Evolutionary conservation across 2,113 vertebrate species (phyloP).

Genomic region (Melanerpes aurifrons): DNA sequence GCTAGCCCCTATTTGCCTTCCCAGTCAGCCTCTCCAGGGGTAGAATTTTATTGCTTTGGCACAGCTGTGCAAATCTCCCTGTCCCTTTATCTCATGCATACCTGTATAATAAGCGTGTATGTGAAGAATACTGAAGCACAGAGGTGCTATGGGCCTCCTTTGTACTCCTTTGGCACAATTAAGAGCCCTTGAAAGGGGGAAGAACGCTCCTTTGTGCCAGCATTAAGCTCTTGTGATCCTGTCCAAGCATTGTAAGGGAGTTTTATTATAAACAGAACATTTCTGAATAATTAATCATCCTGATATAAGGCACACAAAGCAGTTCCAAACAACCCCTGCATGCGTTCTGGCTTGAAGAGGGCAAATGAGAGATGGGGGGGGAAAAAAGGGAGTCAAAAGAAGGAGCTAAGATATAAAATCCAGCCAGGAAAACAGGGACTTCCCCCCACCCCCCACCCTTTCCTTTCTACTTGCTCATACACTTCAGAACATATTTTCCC

Average conservation of each 20-base stretch:
- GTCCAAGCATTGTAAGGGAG: conserved; percentile 5
- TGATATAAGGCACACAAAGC: background rate
- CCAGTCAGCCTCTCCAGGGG: background rate
- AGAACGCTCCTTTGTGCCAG: conserved; percentile 22
- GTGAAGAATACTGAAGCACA: conserved; percentile 6
- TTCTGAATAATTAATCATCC: conserved; percentile 56
- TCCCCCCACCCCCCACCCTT: background rate
- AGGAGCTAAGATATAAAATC: background rate
- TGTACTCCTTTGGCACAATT: conserved; percentile 34
- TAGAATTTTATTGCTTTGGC: conserved; percentile 51
- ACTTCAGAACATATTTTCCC: conserved; percentile 22
- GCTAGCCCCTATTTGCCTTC: conserved; percentile 37
- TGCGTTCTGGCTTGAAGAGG: background rate
- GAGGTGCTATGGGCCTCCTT: background rate
- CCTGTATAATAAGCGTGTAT: conserved; percentile 21
- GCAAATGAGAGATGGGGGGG: conserved; percentile 1
- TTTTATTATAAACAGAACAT: conserved; percentile 54
- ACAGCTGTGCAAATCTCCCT: conserved; percentile 3
- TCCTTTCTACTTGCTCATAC: background rate
- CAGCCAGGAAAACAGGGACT: conserved; percentile 2
- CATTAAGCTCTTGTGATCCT: background rate
- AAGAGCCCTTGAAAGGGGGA: conserved; percentile 18
- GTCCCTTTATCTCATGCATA: conserved; percentile 51
- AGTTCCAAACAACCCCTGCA: conserved; percentile 12
- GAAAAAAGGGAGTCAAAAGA: conserved; percentile 15